Evolutionary conservation across 2,113 vertebrate genomes (phyloP), one percentile per base, ranked within the genome.

Genomic region (Pandion haliaetus): DNA sequence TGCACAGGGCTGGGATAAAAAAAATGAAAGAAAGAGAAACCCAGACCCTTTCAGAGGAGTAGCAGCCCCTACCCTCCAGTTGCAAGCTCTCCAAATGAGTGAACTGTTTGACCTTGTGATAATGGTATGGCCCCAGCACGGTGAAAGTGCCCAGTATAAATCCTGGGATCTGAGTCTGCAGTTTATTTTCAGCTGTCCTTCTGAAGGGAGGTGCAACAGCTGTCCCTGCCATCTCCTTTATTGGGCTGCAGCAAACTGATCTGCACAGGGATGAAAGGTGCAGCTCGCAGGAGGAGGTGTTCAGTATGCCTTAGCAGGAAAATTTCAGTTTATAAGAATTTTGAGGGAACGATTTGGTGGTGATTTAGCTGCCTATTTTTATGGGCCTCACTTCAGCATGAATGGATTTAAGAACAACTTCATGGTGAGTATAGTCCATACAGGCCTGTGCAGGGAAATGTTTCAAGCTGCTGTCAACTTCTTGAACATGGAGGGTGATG

Each of bases 161-260:
- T 95, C 94, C 96, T 62, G 78, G 62, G 86, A 6, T 91, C 91
- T 95, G 95, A 89, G 79, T 52, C 71, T 93, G 89, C 45, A 18
- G 95, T 90, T 96, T 97, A 97, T 96, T 97, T 97, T 97, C 91
- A 94, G 96, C 93, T 59, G 71, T 77, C 79, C 93, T 84, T 83
- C 80, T 18, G 67, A 49, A 55, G 93, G 92, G 95, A 87, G 91
- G 69, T 80, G 81, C 94, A 76, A 67, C 96, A 97, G 95, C 94
- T 96, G 96, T 96, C 94, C 78, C 86, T 73, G 67, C 86, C 6
- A 74, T 94, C 91, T 93, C 97, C 94, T 96, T 97, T 96, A 49
- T 95, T 97, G 95, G 97, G 89, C 84, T 94, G 49, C 84, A 77
- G 78, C 86, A 93, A 96, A 58, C 76, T 80, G 92, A 93, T 82